Conservation (phyloP, 2,797 vertebrate species). For the Halcyon leucocephala region DNA sequence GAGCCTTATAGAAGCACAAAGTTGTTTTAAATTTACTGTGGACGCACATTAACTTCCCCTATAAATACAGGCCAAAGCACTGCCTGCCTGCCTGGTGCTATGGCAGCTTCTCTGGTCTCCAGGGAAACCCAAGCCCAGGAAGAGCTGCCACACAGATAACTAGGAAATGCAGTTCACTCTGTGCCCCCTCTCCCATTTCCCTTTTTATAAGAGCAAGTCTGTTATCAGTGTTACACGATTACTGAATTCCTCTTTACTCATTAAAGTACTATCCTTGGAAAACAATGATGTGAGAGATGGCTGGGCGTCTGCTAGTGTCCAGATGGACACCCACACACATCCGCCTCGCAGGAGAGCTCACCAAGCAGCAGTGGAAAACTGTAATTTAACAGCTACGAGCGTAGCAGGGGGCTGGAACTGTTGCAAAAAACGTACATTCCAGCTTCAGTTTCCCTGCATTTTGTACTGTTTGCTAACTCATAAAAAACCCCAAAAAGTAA, state of each 20-base stretch:
- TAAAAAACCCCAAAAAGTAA: not conserved
- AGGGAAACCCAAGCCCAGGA: not conserved
- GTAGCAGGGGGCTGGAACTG: not conserved
- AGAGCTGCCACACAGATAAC: not conserved
- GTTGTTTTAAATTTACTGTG: not conserved
- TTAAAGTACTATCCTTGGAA: not conserved
- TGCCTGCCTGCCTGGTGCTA: rapidly evolving
- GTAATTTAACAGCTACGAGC: rapidly evolving
- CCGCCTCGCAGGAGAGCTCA: not conserved
- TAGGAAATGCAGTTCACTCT: not conserved
- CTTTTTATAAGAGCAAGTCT: not conserved
- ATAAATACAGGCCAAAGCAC: rapidly evolving
- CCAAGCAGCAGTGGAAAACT: not conserved
- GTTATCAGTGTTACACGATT: rapidly evolving
- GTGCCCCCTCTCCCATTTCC: not conserved
- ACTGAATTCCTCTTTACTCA: not conserved
- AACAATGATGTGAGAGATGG: not conserved
- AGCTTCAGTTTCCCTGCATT: not conserved
- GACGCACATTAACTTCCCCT: not conserved
- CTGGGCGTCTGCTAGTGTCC: rapidly evolving
- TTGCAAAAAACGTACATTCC: not conserved
- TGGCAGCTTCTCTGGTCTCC: not conserved
- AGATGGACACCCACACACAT: not conserved
- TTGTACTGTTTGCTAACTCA: not conserved
- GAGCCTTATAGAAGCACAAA: not conserved